Evolutionary conservation across 2,888 invertebrate genomes (phyloP).

Genomic region (Chironomus tentans): DNA sequence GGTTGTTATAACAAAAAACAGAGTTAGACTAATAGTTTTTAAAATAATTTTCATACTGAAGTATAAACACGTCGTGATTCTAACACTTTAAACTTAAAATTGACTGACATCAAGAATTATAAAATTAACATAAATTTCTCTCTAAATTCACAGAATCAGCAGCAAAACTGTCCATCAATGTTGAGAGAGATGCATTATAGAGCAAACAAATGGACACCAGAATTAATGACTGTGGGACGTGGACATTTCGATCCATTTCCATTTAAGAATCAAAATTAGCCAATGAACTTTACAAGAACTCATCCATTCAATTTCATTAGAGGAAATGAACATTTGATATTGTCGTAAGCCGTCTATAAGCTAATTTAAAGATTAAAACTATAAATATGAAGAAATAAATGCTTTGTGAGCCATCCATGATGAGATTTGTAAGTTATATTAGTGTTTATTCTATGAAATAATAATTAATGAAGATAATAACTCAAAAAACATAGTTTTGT

Average conservation of each 20-base stretch:
- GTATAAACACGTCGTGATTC: no score
- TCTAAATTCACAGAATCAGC: constrained; percentile 48
- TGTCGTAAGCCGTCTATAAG: constrained; percentile 19
- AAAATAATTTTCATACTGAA: no score
- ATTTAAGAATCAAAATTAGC: constrained; percentile 19
- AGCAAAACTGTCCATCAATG: constrained; percentile 76
- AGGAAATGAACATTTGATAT: constrained; percentile 7
- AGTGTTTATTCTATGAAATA: no score
- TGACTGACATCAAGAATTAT: no score
- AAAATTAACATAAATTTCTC: background rate
- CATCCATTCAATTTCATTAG: constrained; percentile 5
- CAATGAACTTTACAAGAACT: background rate
- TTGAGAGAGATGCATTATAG: constrained; percentile 82
- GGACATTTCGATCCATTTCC: background rate
- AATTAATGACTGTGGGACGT: constrained; percentile 1
- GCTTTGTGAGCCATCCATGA: background rate
- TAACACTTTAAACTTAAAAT: no score
- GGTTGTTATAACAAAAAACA: no score
- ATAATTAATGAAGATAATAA: no score
- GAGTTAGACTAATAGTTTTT: no score
- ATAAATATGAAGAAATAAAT: background rate
- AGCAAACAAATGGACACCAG: constrained; percentile 46
- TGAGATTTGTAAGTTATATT: background rate
- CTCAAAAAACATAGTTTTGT: no score
- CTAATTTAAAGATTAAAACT: background rate